Evolutionary conservation across 2,888 invertebrate species (phyloP).

Genomic region (Microplitis manilae): DNA sequence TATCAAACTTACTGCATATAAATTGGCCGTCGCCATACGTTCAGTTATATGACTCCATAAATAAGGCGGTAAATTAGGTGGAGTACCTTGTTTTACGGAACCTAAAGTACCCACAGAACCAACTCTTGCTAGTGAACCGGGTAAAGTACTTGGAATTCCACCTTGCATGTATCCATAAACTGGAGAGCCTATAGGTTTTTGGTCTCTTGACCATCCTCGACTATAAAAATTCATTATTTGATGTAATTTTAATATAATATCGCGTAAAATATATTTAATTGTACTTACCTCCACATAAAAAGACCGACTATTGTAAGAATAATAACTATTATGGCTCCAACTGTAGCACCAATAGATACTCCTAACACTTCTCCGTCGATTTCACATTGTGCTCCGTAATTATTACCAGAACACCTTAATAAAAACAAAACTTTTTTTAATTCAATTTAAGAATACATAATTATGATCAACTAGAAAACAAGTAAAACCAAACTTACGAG

Average conservation of each 20-base stretch:
- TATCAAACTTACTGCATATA: conserved; percentile 81
- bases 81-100: conserved; percentile 69
- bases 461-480: not conserved
- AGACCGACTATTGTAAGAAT: conserved; percentile 88
- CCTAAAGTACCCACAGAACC: conserved; percentile 68
- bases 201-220: conserved; percentile 91
- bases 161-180: conserved; percentile 89
- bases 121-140: conserved; percentile 67
- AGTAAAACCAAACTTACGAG: conserved; percentile 75
- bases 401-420: conserved; percentile 85
- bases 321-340: conserved; percentile 91
- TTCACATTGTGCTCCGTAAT: conserved; percentile 91
- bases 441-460: not conserved
- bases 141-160: conserved; percentile 70
- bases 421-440: conserved; percentile 36
- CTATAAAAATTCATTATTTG: conserved; percentile 71
- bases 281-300: conserved; percentile 88
- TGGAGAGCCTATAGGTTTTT: conserved; percentile 83
- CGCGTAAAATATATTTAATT: not conserved
- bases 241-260: conserved; percentile 31
- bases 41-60: conserved; percentile 91
- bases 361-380: conserved; percentile 93
- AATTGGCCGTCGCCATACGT: conserved; percentile 88
- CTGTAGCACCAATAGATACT: conserved; percentile 91
- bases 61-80: conserved; percentile 77